These are phyloP conservation scores for Procambarus virginalis DNA, from an alignment of 1,140 invertebrate species.

Conservation along the genomic window DNA sequence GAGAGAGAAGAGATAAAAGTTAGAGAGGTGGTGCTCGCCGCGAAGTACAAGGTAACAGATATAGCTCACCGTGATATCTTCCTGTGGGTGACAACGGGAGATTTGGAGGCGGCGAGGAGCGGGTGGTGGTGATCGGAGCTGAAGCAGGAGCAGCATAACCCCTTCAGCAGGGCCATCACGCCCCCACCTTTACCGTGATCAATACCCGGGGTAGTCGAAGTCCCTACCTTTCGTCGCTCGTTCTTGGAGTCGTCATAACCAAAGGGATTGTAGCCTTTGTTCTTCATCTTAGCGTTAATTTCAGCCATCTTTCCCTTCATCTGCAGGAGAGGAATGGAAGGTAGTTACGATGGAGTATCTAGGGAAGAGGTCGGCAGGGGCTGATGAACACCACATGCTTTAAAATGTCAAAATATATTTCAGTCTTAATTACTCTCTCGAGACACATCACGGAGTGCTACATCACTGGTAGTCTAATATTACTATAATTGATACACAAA, in stretches of 20 bases:
- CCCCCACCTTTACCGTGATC: neutral
- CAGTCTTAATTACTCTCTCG: too few species aligned
- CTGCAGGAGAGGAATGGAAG: neutral
- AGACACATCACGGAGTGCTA: too few species aligned
- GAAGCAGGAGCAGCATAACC: conserved; percentile 11
- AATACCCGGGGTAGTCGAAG: neutral
- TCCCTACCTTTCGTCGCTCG: neutral
- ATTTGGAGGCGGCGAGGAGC: conserved; percentile 14
- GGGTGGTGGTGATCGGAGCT: conserved; percentile 2
- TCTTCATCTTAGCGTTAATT: neutral
- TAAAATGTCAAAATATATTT: too few species aligned
- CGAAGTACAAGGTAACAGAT: too few species aligned
- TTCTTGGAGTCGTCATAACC: neutral
- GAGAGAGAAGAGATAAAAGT: too few species aligned
- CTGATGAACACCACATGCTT: too few species aligned
- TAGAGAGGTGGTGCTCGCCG: too few species aligned
- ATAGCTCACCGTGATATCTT: conserved; percentile 45
- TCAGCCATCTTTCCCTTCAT: conserved; percentile 25
- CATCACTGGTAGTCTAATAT: too few species aligned
- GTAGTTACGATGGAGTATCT: neutral
- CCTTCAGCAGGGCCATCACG: neutral
- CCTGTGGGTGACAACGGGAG: conserved; percentile 48
- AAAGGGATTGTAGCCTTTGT: conserved; percentile 40
- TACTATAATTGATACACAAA: too few species aligned
- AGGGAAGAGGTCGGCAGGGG: neutral